Base-by-base conservation (phyloP, 2,888 invertebrate species). In the Cerastoderma edule region DNA sequence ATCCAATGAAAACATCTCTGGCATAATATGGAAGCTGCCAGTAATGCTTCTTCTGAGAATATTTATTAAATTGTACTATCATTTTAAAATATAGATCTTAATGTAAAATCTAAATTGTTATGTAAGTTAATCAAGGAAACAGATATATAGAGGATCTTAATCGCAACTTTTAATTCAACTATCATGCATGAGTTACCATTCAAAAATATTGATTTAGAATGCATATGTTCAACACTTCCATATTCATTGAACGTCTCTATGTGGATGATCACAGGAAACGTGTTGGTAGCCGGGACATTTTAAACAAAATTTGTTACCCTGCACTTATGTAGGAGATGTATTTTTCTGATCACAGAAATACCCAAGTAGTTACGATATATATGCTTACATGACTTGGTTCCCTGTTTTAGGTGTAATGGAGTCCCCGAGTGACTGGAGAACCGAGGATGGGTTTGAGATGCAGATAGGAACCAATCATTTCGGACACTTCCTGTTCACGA, bases 401-500 rank as follows among this genome's bases (percentile, higher is more conserved):
- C 19, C 32, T 32, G 5, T 27, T 65, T 1, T 28, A 85, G 89
- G 87, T 35, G 67, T 89, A 0, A 87, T 85, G 80, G 54, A 67
- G 46, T 75, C 81, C 28, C 87, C 84, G 2, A 27, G 39, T 39
- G 30, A 83, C 8, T 83, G 76, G 78, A 75, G 78, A 67, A 82
- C 89, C 0, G 79, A 80, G 33, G 88, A 90, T 69, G 89, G 88
- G 13, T 89, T 83, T 76, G 89, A 90, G 71, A 77, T 88, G 73
- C 85, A 85, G 72, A 83, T 90, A 67, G 89, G 85, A 8, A 84
- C 83, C 30, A 90, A 90, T 65, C 86, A 90, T 73, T 78, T 89
- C 24, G 88, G 90, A n/a, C 90, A 88, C 54, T 90, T 90, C 72
- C 78, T 89, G 2, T 66, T 90, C 30, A 90, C 89, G 8, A 79